Conservation (phyloP, 2,113 vertebrate genomes). For the Motacilla tschutschensis region DNA sequence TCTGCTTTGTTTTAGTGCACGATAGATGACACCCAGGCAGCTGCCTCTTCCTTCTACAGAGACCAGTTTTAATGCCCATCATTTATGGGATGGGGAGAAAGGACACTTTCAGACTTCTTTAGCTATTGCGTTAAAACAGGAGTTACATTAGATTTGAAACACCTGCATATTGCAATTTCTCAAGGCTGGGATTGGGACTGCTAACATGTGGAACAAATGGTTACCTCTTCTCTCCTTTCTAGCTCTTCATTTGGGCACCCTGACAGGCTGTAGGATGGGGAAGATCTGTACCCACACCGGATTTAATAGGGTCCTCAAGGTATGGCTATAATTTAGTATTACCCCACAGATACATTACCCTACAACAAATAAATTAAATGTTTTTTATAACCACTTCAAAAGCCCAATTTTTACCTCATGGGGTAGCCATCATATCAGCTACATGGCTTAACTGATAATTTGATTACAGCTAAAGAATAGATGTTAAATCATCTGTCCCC, state of each 20-base stretch:
- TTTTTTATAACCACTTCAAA: background rate
- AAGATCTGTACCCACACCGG: background rate
- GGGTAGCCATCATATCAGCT: background rate
- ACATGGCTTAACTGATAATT: background rate
- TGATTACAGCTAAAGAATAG: background rate
- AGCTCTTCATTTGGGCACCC: background rate
- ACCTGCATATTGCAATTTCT: background rate
- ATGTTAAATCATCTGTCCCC: background rate
- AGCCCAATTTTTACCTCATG: background rate
- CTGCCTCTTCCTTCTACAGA: background rate
- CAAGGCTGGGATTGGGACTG: background rate
- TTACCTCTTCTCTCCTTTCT: background rate
- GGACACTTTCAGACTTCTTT: background rate
- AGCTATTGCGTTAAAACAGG: background rate
- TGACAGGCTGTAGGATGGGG: background rate
- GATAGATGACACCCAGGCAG: background rate
- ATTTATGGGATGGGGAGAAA: background rate
- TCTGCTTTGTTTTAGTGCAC: background rate
- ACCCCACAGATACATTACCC: background rate
- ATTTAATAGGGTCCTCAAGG: background rate
- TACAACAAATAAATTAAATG: background rate
- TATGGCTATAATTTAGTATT: background rate
- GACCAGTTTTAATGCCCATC: background rate
- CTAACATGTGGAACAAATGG: background rate
- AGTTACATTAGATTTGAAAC: background rate